Evolutionary conservation across 2,888 invertebrate genomes (phyloP), one percentile per base, ranked within the genome.

Genomic region (Barypeithes pellucidus): DNA sequence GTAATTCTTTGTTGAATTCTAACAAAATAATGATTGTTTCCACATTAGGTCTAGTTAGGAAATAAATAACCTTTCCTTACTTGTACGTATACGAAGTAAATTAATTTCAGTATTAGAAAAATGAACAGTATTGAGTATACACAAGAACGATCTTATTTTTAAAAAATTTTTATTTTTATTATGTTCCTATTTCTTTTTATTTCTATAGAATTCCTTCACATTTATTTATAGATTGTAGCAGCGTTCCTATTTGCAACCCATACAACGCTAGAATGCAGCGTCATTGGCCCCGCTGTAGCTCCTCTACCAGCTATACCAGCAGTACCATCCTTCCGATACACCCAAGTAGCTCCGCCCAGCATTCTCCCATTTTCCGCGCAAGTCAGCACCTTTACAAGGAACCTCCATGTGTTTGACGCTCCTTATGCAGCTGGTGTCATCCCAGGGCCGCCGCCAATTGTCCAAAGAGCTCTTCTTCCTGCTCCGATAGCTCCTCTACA

Each of bases 331-430:
- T 11, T 81, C 4, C 71, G 79, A 36, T 87, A 87, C 41, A 79
- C 85, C 86, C 68, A 88, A 78, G 88, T 90, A 14, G 87, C 91
- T 22, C 91, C 91, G 0, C 90, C 90, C 77, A 91, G 90, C 77
- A 86, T 91, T 50, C 88, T 90, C 59, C 91, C 91, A 1, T 90
- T 89, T 78, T 90, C 90, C 1, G 88, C 90, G 2, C 90, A 91
- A 83, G 85, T 90, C 71, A 91, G 87, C 83, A 87, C 90, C 9
- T 88, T 88, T 75, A 87, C 61, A 80, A 77, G 84, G 88, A 73
- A 88, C 87, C 67, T 83, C 7, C 77, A 78, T 50, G 87, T 89
- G 74, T 87, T 88, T 67, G 87, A 88, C 71, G 87, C 85, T 8
- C 82, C 82, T 3, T 80, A 81, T 45, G 82, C 82, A 8, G 82